Conservation (phyloP, 2,797 vertebrate species). For the Trichosurus vulpecula region DNA sequence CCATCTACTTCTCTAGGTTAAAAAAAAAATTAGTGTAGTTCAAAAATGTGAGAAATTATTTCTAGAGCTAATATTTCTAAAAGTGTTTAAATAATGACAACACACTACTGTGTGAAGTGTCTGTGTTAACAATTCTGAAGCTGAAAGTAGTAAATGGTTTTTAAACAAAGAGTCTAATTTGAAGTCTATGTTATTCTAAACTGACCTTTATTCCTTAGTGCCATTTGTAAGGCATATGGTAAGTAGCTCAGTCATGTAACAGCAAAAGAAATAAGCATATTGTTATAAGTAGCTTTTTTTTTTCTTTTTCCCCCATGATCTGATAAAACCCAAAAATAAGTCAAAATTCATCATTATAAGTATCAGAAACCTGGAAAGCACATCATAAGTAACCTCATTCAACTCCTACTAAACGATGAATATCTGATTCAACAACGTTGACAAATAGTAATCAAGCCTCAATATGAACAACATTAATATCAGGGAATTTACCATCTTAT, state of each 20-base stretch:
- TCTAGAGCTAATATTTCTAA: slow-evolving; percentile 43
- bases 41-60: slow-evolving; percentile 50
- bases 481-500: not conserved
- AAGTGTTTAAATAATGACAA: not conserved
- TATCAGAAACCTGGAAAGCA: slow-evolving; percentile 3
- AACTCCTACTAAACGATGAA: not conserved
- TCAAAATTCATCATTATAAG: slow-evolving; percentile 75
- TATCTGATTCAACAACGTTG: not conserved
- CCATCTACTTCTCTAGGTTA: not conserved
- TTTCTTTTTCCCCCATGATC: slow-evolving; percentile 73
- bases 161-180: slow-evolving; percentile 77
- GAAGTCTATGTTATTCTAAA: slow-evolving; percentile 72
- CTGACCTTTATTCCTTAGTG: slow-evolving; percentile 66
- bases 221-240: slow-evolving; percentile 67
- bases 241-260: slow-evolving; percentile 75
- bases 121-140: slow-evolving; percentile 57
- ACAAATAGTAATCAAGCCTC: not conserved
- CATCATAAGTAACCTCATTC: not conserved
- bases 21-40: not conserved
- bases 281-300: slow-evolving; percentile 70
- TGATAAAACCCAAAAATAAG: slow-evolving; percentile 80
- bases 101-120: slow-evolving; percentile 64
- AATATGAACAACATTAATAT: not conserved
- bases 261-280: slow-evolving; percentile 66
- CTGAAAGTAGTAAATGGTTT: slow-evolving; percentile 75